Percentiles rank a stretch among this genome's conserved stretches.
phyloP scores from a whole-genome alignment of 2,113 vertebrate genomes.

The Amblyornis subalaris region DNA sequence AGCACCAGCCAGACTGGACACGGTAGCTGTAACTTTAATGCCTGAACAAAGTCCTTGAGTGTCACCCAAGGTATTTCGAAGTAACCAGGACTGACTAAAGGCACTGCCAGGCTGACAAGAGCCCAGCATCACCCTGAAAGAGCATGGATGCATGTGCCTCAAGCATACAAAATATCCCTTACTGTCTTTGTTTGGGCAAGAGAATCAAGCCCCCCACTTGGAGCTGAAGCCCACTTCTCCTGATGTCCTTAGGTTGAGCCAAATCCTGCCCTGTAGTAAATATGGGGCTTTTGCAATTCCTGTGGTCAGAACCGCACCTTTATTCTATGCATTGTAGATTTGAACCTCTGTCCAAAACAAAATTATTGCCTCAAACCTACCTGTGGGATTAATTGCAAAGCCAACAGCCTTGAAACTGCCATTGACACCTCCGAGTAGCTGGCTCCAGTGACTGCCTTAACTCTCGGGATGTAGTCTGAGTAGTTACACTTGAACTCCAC shows the following conservation, averaged over 20 bases:
- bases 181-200: background rate
- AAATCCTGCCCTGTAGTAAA: background rate
- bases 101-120: background rate
- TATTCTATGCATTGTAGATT: background rate
- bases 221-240: background rate
- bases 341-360: background rate
- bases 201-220: background rate
- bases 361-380: slow-evolving; percentile 54
- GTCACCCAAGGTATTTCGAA: background rate
- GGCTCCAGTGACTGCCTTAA: slow-evolving; percentile 78
- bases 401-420: slow-evolving; percentile 80
- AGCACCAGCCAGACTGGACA: background rate
- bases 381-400: slow-evolving; percentile 83
- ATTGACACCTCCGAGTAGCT: slow-evolving; percentile 82
- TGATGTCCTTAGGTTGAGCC: background rate
- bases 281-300: background rate
- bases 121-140: background rate
- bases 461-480: slow-evolving; percentile 51
- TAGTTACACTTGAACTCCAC: slow-evolving; percentile 63
- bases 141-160: background rate
- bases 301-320: background rate
- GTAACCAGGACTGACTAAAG: background rate
- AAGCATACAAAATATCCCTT: background rate
- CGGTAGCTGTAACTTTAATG: accelerated
- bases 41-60: background rate